Percentiles rank a stretch among this genome's conserved stretches.
Conservation (phyloP, 2,113 vertebrate species). For the Pyrgilauda ruficollis region DNA sequence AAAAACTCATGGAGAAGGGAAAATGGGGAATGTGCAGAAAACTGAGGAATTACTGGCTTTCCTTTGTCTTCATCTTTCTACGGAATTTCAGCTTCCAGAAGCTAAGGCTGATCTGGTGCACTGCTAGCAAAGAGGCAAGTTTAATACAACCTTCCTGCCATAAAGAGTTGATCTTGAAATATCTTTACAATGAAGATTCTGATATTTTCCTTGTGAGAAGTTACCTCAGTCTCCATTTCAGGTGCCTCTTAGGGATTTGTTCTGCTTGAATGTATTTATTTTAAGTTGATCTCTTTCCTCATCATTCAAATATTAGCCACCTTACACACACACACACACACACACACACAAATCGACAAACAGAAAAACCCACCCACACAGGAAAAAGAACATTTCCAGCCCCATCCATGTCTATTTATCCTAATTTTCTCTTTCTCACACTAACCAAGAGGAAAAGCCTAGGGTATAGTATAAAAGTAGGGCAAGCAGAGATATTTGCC, state of each 20-base stretch:
- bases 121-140: not conserved
- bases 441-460: not conserved
- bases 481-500: not conserved
- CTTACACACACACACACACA: not conserved
- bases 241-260: not conserved
- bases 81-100: not conserved
- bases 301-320: not conserved
- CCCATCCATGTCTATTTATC: not conserved
- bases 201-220: not conserved
- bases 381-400: not conserved
- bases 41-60: not conserved
- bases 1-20: not conserved
- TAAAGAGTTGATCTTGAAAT: not conserved
- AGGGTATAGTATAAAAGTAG: not conserved
- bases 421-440: not conserved
- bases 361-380: not conserved
- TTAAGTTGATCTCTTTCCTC: not conserved
- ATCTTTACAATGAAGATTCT: not conserved
- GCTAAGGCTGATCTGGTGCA: not conserved
- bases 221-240: not conserved
- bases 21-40: not conserved
- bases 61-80: not conserved
- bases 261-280: not conserved
- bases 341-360: not conserved
- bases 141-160: not conserved